Evolutionary conservation across 1,140 invertebrate species (phyloP).

Genomic region (Drosophila burlai): DNA sequence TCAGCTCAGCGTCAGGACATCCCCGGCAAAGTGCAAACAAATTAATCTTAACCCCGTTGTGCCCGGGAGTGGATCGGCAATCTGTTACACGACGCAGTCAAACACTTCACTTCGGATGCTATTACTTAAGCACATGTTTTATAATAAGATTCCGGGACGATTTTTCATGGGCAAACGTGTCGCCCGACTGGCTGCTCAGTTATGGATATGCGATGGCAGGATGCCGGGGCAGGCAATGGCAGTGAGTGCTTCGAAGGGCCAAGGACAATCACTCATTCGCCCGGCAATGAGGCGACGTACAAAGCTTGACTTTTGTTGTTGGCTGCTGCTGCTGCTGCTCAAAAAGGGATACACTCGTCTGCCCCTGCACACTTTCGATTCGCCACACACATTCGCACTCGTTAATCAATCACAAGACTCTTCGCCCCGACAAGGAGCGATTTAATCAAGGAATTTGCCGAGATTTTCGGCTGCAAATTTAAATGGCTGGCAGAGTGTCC

Average conservation of each 20-base stretch:
- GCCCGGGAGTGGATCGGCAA: slow-evolving; percentile 40
- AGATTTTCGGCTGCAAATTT: slow-evolving; percentile 61
- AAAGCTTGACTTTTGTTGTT: slow-evolving; percentile 69
- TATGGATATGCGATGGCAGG: slow-evolving; percentile 35
- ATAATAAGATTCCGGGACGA: slow-evolving; percentile 53
- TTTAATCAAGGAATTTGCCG: slow-evolving; percentile 65
- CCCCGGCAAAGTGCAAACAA: slow-evolving; percentile 50
- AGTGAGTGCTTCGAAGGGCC: slow-evolving; percentile 20
- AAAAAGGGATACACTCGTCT: slow-evolving; percentile 35
- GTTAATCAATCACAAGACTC: slow-evolving; percentile 73
- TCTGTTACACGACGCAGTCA: slow-evolving; percentile 58
- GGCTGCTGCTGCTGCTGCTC: not conserved
- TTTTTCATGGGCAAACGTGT: slow-evolving; percentile 63
- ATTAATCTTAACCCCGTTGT: slow-evolving; percentile 53
- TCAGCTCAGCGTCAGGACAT: slow-evolving; percentile 17
- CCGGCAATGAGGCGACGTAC: slow-evolving; percentile 54
- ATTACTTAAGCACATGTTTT: slow-evolving; percentile 65
- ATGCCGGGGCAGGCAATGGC: not conserved
- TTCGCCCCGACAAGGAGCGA: slow-evolving; percentile 24
- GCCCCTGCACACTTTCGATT: slow-evolving; percentile 16
- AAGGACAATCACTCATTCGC: slow-evolving; percentile 77
- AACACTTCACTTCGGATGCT: slow-evolving; percentile 52
- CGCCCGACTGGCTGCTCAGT: slow-evolving; percentile 40
- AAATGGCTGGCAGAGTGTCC: slow-evolving; percentile 26
- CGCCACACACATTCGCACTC: slow-evolving; percentile 13